Evolutionary conservation across 2,113 vertebrate genomes (phyloP), one percentile per base, ranked within the genome.

Genomic region (Isichthys henryi): DNA sequence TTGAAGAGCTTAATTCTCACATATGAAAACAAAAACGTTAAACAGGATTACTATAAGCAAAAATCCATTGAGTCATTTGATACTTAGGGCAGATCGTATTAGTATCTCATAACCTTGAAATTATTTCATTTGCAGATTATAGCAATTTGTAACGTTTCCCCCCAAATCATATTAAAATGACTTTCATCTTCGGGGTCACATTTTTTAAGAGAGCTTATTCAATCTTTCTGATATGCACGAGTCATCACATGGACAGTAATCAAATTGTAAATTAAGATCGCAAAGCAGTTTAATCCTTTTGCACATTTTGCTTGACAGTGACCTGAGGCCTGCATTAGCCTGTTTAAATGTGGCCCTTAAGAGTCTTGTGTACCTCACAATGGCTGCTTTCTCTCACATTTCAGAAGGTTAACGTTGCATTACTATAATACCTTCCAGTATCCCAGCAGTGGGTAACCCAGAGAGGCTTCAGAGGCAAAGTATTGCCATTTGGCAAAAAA

Each of bases 41-140:
- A 87, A 87, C 31, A 39, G 85, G 85, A 88, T 49, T 80, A 88
- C 66, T 21, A 50, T 77, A 77, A 88, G 66, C 39, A 88, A 88
- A 77, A 58, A 77, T 11, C 48, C 45, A 45, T 35, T 49, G 46
- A 88, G 87, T 19, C 88, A 19, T n/a, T 88, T 50, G 45, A 77
- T 77, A 88, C 45, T 88, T 50, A 39, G 58, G 35, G 10, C 21
- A 88, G 48, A 77, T 88, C 88, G 80, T 70, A 48, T 80, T 80
- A 77, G 39, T 49, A 80, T 80, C 74, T 77, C 27, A 50, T 77
- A 88, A 48, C 13, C 10, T n/a, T 49, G 45, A 49, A 49, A 88
- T 77, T 49, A 88, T 77, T 88, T 74, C 62, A 88, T 70, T 66
- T 88, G 53, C 50, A 87, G 85, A 87, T 52, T 87, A 87, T 13